Percentiles rank a stretch among this genome's conserved stretches.
phyloP scores from a whole-genome alignment of 2,113 vertebrate genomes.

The Oryctolagus cuniculus region DNA sequence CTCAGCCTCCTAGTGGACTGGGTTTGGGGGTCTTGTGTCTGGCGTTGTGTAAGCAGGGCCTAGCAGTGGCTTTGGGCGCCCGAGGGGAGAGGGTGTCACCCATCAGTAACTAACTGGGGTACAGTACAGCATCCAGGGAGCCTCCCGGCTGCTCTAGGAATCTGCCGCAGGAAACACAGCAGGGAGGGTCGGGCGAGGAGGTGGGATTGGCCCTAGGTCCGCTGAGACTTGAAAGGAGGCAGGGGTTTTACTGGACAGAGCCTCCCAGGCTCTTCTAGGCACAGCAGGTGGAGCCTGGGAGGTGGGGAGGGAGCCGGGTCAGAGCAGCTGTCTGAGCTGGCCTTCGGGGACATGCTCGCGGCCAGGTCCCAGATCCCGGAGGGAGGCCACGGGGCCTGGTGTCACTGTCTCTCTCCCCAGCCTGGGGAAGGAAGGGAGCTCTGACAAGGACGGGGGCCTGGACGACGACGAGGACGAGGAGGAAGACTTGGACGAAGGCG shows the following conservation, averaged over 20 bases:
- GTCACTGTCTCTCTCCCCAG: conserved; percentile 78
- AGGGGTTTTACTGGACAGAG: neutral
- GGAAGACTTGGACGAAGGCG: conserved; percentile 89
- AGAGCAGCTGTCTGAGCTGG: rapidly evolving
- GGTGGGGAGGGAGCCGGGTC: neutral
- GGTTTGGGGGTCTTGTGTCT: neutral
- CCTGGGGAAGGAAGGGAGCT: conserved; percentile 91
- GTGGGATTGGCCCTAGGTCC: neutral
- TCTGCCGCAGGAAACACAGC: neutral
- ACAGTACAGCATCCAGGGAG: rapidly evolving
- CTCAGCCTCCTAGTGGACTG: rapidly evolving
- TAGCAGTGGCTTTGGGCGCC: rapidly evolving
- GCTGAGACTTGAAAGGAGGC: neutral
- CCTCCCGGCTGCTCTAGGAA: neutral
- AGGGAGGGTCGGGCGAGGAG: neutral
- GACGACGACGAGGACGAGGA: conserved; percentile 92
- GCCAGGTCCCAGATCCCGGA: rapidly evolving
- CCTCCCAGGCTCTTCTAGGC: too few species aligned
- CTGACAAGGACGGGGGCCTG: conserved; percentile 89
- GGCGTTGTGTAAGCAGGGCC: rapidly evolving
- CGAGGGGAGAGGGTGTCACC: rapidly evolving
- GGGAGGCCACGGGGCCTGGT: too few species aligned
- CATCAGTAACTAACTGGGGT: neutral
- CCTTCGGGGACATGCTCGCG: neutral
- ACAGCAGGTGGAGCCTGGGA: neutral